Percentiles rank a stretch among this genome's conserved stretches.
phyloP scores from a whole-genome alignment of 2,797 vertebrate genomes.

The Enteromius viviparus region DNA sequence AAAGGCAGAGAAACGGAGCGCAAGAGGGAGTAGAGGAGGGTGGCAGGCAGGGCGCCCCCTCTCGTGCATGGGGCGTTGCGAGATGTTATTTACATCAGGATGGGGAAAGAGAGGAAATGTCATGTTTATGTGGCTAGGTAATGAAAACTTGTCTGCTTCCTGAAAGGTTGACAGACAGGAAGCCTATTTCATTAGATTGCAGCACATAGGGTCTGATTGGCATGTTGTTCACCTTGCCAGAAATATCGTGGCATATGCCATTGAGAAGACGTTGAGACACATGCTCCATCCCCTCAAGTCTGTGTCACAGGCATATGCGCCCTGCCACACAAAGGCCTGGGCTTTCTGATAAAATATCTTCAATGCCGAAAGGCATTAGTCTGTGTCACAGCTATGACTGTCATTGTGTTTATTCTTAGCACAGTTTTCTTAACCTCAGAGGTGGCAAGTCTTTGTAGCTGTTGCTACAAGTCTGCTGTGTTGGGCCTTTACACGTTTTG shows the following conservation, averaged over 20 bases:
- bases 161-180: conserved; percentile 67
- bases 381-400: conserved; percentile 47
- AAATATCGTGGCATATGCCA: conserved; percentile 62
- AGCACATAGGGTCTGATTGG: conserved; percentile 64
- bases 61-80: conserved; percentile 1
- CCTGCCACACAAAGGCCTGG: conserved; percentile 31
- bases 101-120: conserved; percentile 49
- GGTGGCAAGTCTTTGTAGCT: conserved; percentile 61
- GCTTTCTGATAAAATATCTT: conserved; percentile 43
- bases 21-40: conserved; percentile 13
- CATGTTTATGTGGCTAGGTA: conserved; percentile 65
- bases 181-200: conserved; percentile 71
- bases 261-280: conserved; percentile 50
- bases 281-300: background rate
- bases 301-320: conserved; percentile 38
- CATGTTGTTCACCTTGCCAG: conserved; percentile 57
- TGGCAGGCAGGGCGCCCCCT: conserved; percentile 16
- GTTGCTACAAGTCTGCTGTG: conserved; percentile 48
- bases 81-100: conserved; percentile 37
- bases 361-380: conserved; percentile 52
- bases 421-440: conserved; percentile 50
- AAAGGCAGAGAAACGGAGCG: background rate
- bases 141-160: conserved; percentile 68
- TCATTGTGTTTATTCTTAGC: conserved; percentile 28
- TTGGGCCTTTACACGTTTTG: conserved; percentile 31